These are phyloP conservation scores for Coluber constrictor DNA, from an alignment of 2,797 vertebrate species.

Conservation along the genomic window DNA sequence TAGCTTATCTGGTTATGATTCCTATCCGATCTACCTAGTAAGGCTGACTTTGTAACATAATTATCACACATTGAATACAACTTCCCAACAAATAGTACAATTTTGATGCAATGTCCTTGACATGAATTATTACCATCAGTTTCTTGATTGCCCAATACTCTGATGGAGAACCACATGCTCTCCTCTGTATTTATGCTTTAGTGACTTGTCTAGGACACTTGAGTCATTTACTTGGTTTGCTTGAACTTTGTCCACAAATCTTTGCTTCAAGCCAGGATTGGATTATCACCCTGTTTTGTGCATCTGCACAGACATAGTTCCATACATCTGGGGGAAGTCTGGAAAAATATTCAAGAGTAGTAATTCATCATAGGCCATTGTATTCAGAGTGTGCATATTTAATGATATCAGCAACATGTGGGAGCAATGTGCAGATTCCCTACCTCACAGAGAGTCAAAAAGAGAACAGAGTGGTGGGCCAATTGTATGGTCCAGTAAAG, in stretches of 20 bases:
- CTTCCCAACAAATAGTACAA: constrained; percentile 4
- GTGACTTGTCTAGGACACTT: neutral
- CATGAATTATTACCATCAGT: constrained; percentile 4
- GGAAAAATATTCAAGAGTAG: constrained; percentile 20
- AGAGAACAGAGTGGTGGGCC: neutral
- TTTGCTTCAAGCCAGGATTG: neutral
- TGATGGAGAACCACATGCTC: neutral
- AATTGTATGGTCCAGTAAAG: neutral
- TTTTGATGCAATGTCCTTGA: constrained; percentile 1
- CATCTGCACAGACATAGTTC: constrained; percentile 18
- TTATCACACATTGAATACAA: neutral
- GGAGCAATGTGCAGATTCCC: neutral
- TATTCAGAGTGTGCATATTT: neutral
- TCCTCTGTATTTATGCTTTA: constrained; percentile 1
- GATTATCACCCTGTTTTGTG: constrained; percentile 1
- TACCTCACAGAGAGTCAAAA: constrained; percentile 5
- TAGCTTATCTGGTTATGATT: neutral
- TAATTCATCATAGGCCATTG: neutral
- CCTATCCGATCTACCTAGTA: neutral
- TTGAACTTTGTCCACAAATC: neutral
- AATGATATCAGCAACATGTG: constrained; percentile 14
- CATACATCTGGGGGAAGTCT: constrained; percentile 24
- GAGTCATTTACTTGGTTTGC: neutral
- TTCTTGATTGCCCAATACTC: neutral
- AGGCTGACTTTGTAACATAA: neutral